Evolutionary conservation across 2,888 invertebrate species (phyloP), one percentile per base, ranked within the genome.

Genomic region (Habrosyne pyritoides): DNA sequence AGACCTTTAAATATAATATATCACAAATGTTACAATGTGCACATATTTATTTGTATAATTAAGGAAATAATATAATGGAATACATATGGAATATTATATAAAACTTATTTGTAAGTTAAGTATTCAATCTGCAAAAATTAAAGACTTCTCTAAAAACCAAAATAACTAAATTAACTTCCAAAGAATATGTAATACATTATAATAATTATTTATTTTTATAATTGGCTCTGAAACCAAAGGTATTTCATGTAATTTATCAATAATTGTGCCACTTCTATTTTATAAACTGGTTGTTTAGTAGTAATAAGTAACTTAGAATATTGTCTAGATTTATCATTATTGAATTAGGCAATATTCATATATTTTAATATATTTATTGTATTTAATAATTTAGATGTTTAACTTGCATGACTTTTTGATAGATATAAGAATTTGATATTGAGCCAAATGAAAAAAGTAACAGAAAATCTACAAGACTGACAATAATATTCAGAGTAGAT

Each of bases 391-490:
- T 81, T 79, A 84, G 82, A 86, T 81, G 78, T 86, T 80, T 86
- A 88, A 85, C 73, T 77, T 87, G 89, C 89, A 90, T 90, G 89
- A 87, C 80, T 89, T 86, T 83, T 89, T 87, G 83, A 76, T 89
- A 90, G 78, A 73, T 42, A 77, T 80, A 89, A 84, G 86, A 72
- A 83, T 79, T 78, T 77, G 68, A 84, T 83, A 85, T 87, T 87
- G 90, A 91, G 91, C 90, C 90, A 89, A 90, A 86, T 82, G 77
- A 78, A 81, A 82, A 81, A 83, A 82, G 73, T 80, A 85, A 85
- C 86, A 86, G 89, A 87, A 83, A 91, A 90, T 89, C 87, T 91
- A 89, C 90, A 92, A 92, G 92, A 92, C 92, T 92, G 92, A 92
- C 87, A 87, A 89, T 90, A 91, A 91, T 91, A 91, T 90, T 91